These are phyloP conservation scores for Rotaria macrura DNA, from an alignment of 2,888 invertebrate species.

Conservation along the genomic window DNA sequence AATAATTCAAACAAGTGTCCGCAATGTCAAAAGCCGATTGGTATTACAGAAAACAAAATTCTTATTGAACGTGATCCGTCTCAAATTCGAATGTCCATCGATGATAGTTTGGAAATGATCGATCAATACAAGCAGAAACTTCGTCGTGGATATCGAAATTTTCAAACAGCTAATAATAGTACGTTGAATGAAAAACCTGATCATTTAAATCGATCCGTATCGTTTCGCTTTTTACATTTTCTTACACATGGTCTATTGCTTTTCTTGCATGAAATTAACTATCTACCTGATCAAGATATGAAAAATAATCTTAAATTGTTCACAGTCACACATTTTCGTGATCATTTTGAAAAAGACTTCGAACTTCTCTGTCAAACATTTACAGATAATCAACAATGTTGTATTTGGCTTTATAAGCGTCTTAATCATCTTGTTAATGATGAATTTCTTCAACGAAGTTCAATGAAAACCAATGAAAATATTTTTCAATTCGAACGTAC, in stretches of 20 bases:
- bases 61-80: too few species aligned
- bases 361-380: background rate
- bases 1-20: too few species aligned
- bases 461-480: background rate
- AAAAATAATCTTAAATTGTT: background rate
- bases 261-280: background rate
- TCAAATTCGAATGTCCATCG: background rate
- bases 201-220: background rate
- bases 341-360: background rate
- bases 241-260: too few species aligned
- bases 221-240: background rate
- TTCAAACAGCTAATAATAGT: background rate
- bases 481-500: background rate
- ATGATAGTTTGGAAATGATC: background rate
- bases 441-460: background rate
- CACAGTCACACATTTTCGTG: background rate
- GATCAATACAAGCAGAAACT: background rate
- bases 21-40: too few species aligned
- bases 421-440: background rate
- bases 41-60: too few species aligned
- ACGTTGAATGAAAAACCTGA: background rate
- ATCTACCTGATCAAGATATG: background rate
- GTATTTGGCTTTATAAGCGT: background rate
- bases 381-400: background rate
- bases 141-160: background rate